Conservation (phyloP, 2,888 invertebrate species). For the Hirtodrosophila histrioides region DNA sequence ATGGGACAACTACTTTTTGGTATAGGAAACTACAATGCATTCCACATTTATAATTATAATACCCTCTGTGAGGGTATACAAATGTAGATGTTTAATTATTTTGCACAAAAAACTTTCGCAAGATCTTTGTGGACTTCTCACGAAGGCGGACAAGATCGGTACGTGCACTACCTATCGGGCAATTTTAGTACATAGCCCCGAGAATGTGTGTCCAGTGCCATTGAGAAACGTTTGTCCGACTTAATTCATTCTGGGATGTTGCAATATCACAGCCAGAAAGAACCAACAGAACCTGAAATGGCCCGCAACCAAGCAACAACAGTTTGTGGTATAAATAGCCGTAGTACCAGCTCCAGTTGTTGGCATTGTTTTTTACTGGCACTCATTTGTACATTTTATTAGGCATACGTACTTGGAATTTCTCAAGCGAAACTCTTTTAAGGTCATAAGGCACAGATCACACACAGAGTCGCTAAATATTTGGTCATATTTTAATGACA, state of each 20-base stretch:
- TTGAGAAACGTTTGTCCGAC: constrained; percentile 54
- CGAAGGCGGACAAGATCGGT: constrained; percentile 29
- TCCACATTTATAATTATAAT: no score
- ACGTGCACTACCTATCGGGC: no score
- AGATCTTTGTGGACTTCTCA: constrained; percentile 42
- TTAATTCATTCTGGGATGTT: constrained; percentile 38
- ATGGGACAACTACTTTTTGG: no score
- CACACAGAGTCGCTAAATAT: constrained; percentile 39
- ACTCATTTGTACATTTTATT: constrained; percentile 54
- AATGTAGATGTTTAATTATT: constrained; percentile 61
- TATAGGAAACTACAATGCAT: no score
- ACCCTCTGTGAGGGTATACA: constrained; percentile 3
- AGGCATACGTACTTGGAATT: constrained; percentile 48
- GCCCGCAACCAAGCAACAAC: constrained; percentile 16
- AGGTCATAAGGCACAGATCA: constrained; percentile 68
- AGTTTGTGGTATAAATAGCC: constrained; percentile 16
- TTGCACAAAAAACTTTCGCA: constrained; percentile 69
- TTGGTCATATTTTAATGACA: constrained; percentile 59
- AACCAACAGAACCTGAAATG: constrained; percentile 28
- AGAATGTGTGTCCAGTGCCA: constrained; percentile 52
- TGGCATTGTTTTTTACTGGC: constrained; percentile 22
- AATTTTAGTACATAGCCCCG: constrained; percentile 14
- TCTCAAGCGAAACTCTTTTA: constrained; percentile 74
- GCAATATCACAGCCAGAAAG: constrained; percentile 43
- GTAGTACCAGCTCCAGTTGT: constrained; percentile 25